Base-by-base conservation (phyloP, 2,888 invertebrate species). In the Frankliniella fusca region DNA sequence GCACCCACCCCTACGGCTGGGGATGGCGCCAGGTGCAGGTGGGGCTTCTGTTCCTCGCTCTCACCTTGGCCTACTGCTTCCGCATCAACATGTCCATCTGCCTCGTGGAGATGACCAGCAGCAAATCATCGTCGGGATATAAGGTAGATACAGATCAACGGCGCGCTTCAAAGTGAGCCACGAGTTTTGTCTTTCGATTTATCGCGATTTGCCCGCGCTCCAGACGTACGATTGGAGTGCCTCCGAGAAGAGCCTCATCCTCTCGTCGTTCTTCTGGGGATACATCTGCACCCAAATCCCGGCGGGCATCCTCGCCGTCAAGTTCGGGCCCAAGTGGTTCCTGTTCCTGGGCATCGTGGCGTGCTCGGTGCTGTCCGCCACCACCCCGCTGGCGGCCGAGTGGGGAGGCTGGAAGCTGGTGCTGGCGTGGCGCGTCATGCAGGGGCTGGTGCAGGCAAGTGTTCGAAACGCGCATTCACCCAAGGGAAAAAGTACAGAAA, bases 221-320 rank as follows among this genome's bases (percentile, higher is more conserved):
- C 86, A 93, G 93, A 89, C 90, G 48, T 92, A 90, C 84, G 85
- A 89, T 5, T 93, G 93, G 93, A 87, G 89, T 65, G 87, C 89
- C 54, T 86, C 88, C 79, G 89, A 90, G 0, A 91, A 91, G 85
- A 91, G 92, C 0, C 86, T 92, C 82, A 88, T 93, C 1, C 86
- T 93, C 18, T 92, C 93, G 76, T 91, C 93, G 0, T 94, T 93
- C 85, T 94, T 94, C 87, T 93, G 94, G 93, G 95, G 95, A 1
- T 95, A 95, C 86, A 90, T 94, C 1, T 85, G 93, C 9, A 92
- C 93, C 28, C 95, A 95, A 88, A 88, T 95, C 1, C 93, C 93
- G 0, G 92, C 92, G 7, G 89, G 89, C 23, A 86, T 90, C 76
- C 85, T 92, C 61, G 91, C 91, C 0, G 89, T 89, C 82, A 85